Base-by-base conservation (phyloP, 2,113 vertebrate species). In the Antennarius striatus region DNA sequence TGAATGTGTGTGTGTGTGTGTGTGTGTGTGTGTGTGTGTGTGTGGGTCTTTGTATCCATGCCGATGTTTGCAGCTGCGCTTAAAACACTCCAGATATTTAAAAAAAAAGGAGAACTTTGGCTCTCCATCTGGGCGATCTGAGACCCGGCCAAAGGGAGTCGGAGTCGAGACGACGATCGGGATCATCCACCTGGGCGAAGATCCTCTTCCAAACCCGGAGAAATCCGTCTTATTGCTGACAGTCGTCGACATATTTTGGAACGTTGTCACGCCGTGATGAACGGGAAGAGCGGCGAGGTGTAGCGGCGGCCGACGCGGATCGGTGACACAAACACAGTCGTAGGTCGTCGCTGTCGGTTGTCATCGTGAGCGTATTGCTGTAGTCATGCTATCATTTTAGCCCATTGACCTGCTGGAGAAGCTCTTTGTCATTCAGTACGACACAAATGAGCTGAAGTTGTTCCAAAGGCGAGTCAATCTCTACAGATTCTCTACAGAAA, bases 51-150 rank as follows among this genome's bases (percentile, higher is more conserved):
- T 53, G 51, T 62, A 22, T 65, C 46, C 61, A 52, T 36, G 49
- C 13, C 22, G 53, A 17, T 59, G 28, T 64, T 40, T 67, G 79
- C 63, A 51, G 56, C 59, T 79, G 63, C 9, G 15, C 61, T 52
- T 65, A 61, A 68, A 75, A 52, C 16, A 36, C 57, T 76, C 60
- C 71, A 81, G 64, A 80, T 64, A 70, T 65, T 17, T 17, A 53
- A 54, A 43, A 53, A 42, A 53, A 13, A 55, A 54, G 51, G 61
- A 64, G 29, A 45, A 16, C 75, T 54, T 48, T 79, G 75, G 73
- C 58, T 4, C 22, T 52, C n/a, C 30, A 10, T 54, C 51, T 56
- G 58, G 52, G 60, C 49, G 72, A 63, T 75, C 51, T 69, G 63
- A 53, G 54, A 51, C 22, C 2, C 16, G 10, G 64, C 54, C 12